Evolutionary conservation across 2,113 vertebrate genomes (phyloP).

Genomic region (Chlamydotis undulata): DNA sequence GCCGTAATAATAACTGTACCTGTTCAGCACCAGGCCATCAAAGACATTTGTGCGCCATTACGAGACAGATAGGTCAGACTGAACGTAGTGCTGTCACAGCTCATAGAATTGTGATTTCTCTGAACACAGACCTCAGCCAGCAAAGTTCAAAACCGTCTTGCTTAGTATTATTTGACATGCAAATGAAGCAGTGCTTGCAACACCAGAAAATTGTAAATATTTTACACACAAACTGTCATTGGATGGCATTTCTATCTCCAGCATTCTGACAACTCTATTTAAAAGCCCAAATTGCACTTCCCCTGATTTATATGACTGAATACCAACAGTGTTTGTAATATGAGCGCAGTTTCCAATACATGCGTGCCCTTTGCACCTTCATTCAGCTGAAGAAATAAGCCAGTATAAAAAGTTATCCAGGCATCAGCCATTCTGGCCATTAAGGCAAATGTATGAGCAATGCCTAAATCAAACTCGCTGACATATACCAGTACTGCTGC

Average conservation of each 20-base stretch:
- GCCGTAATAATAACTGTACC: rapidly evolving
- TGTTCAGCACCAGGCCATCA: rapidly evolving
- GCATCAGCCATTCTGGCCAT: background rate
- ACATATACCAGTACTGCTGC: background rate
- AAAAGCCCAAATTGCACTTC: background rate
- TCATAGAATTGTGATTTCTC: background rate
- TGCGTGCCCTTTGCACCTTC: background rate
- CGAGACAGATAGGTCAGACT: background rate
- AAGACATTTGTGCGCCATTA: rapidly evolving
- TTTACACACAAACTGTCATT: background rate
- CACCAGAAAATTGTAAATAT: background rate
- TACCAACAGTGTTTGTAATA: background rate
- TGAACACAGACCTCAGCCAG: background rate
- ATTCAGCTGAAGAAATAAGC: background rate
- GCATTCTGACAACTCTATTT: background rate
- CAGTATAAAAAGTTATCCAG: background rate
- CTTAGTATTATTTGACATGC: background rate
- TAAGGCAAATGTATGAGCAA: background rate
- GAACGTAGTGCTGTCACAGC: background rate
- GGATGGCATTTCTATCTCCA: background rate
- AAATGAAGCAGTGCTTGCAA: background rate
- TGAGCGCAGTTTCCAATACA: background rate
- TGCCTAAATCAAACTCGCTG: background rate
- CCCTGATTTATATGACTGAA: background rate
- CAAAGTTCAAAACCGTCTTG: background rate